Base-by-base conservation (phyloP, 2,797 vertebrate species). In the Lateolabrax maculatus region DNA sequence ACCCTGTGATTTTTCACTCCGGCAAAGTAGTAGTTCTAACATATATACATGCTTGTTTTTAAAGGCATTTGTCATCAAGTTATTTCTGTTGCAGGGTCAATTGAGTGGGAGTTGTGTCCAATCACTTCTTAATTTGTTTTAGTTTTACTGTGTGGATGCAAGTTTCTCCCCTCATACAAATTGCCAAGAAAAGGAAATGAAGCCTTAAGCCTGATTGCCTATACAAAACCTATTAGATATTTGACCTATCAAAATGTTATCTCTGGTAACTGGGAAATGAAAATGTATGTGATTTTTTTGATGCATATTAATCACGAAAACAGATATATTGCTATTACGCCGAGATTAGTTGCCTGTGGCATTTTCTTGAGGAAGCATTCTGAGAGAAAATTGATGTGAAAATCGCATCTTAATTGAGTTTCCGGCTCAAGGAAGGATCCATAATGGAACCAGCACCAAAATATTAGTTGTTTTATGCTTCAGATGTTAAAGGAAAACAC, bases 401-500 rank as follows among this genome's bases (percentile, higher is more conserved):
- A 94, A 86, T 85, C 67, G 64, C 75, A 65, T 81, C 79, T 90
- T 94, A 93, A 93, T 94, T 93, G 91, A 87, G 86, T 92, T 91
- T 84, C 70, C 74, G 74, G 86, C 81, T 93, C 76, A 72, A 76
- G 83, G 87, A 88, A 74, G 73, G 75, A 88, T 61, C 69, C 70
- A 65, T 85, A 79, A 88, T 84, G 34, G 71, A 81, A 81, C 19
- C 16, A 39, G 71, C 60, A 51, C 25, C 64, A 52, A 83, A 72
- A 84, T 85, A 87, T 81, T 68, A 49, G 71, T 83, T 81, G 70
- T 86, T 89, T 86, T 79, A 68, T 79, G 83, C 77, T 80, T 86
- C 39, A 80, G 44, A 81, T 68, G 48, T 71, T 67, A 16, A 77
- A 84, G 48, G 27, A 70, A 89, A 75, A 63, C 72, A 73, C 39